Evolutionary conservation across 2,888 invertebrate genomes (phyloP), one percentile per base, ranked within the genome.

Genomic region (Schizaphis graminum): DNA sequence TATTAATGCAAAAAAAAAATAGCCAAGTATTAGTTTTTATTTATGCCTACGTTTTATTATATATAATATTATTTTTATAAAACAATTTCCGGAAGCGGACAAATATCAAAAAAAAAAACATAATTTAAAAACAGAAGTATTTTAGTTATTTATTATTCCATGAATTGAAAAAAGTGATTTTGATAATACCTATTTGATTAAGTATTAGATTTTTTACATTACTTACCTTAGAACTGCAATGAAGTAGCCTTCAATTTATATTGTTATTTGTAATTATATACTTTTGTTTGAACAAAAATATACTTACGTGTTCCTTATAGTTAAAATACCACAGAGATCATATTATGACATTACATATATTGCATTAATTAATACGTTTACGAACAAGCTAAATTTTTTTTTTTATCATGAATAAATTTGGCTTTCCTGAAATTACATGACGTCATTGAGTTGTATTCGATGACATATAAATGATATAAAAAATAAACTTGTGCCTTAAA

Each of bases 391-490:
- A 53, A 35, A 53, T 26, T 35, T 53, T 84, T 84, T 84, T 28
- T 35, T 89, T 28, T 44, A 21, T 47, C 8, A 28, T 85, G 91
- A 77, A 91, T 91, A 91, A 53, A 91, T 85, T 91, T 84, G 56
- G 28, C 84, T 91, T 56, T 28, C 13, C 53, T 53, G 84, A 91
- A 53, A 88, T 90, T 67, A 35, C 8, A 84, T 91, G 57, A 86
- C 91, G 91, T 91, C 91, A 91, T 41, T 28, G 35, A 56, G 28
- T 85, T 84, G 10, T 84, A 85, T 91, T 53, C 44, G n/a, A 84
- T 91, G 91, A 91, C 84, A 44, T 56, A 84, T 26, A 11, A 77
- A 53, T 44, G 77, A 26, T 53, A 47, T 41, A 53, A 44, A 57
- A 57, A 89, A 89, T 57, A 87, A 87, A 53, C 41, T 44, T 61